Base-by-base conservation (phyloP, 2,797 vertebrate genomes). In the Enteromius thamalakanensis region DNA sequence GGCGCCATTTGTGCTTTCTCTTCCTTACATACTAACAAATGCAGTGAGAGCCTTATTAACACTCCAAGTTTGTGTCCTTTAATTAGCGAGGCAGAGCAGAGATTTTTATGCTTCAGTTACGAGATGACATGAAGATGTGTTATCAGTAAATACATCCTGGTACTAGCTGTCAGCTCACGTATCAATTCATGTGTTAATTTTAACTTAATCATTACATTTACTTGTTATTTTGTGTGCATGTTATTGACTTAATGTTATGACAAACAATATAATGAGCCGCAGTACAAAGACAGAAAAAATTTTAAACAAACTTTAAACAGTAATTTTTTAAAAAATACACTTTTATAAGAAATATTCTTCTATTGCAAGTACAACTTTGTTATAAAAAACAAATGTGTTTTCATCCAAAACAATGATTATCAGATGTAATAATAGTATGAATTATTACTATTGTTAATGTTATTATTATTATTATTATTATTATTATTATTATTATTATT, bases 1-100 rank as follows among this genome's bases (percentile, higher is more conserved):
- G 84, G 47, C 26, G 14, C 40, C 47, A 78, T 72, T 51, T 64
- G 71, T 87, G 32, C 17, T 17, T 55, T 84, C 55, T 78, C 45
- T 23, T 15, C 12, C 11, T 81, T 12, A 67, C 51, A 29, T 74
- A 53, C 53, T 29, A 65, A 64, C 1, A 71, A 32, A 37, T 17
- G 2, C 5, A 3, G 29, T 4, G 6, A 53, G 37, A 76, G 15
- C 37, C 51, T 68, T 67, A 79, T 21, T 21, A 76, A 49, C n/a
- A 3, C 26, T 64, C 23, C 2, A 74, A 37, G 29, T 58, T 17
- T 75, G 49, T 82, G 49, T 76, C 76, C 12, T 45, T 76, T 87
- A 71, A 84, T 84, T 84, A 71, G 53, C 6, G 4, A 70, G 26
- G 72, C 37, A 58, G 37, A 11, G 6, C 40, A 21, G 51, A 69